Evolutionary conservation across 2,113 vertebrate genomes (phyloP).

Genomic region (Mastomys coucha): DNA sequence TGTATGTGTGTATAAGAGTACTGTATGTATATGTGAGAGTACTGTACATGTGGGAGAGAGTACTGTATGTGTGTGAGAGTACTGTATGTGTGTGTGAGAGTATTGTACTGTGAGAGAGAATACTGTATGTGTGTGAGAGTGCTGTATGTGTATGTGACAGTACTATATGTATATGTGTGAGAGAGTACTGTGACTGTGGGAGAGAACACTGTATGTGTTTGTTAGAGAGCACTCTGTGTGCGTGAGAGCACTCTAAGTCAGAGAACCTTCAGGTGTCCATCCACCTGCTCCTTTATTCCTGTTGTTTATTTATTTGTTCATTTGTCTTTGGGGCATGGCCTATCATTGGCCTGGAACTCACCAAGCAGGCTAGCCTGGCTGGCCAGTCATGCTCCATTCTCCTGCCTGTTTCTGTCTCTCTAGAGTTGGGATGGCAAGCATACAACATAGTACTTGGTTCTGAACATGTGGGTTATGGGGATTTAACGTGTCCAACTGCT

Average conservation of each 20-base stretch:
- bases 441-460: neutral
- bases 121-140: neutral
- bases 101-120: neutral
- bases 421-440: neutral
- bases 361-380: neutral
- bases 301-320: neutral
- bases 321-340: neutral
- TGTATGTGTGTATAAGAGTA: neutral
- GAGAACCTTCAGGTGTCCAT: neutral
- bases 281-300: neutral
- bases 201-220: neutral
- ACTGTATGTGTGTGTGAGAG: neutral
- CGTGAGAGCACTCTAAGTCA: neutral
- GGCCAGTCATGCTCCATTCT: neutral
- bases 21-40: neutral
- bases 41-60: no score
- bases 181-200: neutral
- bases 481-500: neutral
- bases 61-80: neutral
- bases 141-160: neutral
- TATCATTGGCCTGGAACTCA: neutral
- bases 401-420: neutral
- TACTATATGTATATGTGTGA: neutral
- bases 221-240: neutral
- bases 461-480: neutral